Conservation (phyloP, 2,797 vertebrate species). For the Eulemur coronatus region DNA sequence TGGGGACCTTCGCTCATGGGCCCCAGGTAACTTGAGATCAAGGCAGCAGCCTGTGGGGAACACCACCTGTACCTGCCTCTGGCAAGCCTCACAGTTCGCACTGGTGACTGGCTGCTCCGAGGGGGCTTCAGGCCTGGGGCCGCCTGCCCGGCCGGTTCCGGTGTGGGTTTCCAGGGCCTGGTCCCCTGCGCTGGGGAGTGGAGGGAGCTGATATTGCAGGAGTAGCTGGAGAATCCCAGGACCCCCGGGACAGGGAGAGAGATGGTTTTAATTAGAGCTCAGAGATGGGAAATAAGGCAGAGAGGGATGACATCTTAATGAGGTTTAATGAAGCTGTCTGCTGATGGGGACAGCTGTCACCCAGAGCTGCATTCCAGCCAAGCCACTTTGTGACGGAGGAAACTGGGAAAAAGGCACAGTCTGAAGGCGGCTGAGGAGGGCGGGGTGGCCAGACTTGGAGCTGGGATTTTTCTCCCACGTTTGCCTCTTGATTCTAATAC, state of each 20-base stretch:
- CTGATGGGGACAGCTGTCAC: slow-evolving; percentile 89
- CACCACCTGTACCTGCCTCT: background rate
- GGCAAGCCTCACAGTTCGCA: background rate
- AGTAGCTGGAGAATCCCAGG: slow-evolving; percentile 84
- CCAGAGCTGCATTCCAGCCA: slow-evolving; percentile 84
- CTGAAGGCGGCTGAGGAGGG: background rate
- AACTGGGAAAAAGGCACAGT: slow-evolving; percentile 51
- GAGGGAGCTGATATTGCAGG: slow-evolving; percentile 75
- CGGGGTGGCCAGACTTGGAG: background rate
- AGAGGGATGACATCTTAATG: slow-evolving; percentile 89
- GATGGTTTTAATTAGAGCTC: slow-evolving; percentile 87
- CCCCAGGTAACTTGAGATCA: background rate
- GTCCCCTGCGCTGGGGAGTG: slow-evolving; percentile 13
- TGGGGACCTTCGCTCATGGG: background rate
- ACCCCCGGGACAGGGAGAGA: slow-evolving; percentile 79
- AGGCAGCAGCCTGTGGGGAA: background rate
- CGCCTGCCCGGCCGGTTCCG: background rate
- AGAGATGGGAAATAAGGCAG: slow-evolving; percentile 84
- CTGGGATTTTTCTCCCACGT: background rate
- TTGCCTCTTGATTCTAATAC: background rate
- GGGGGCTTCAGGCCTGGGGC: slow-evolving; percentile 35
- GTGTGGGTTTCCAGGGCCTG: slow-evolving; percentile 64
- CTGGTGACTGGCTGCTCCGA: background rate
- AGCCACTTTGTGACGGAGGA: slow-evolving; percentile 78
- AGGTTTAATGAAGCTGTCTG: slow-evolving; percentile 91